A percentile compares a stretch with the other conserved stretches of the same genome.
Conservation (phyloP, 30 jellyfish, hydroid and myxozoan species). For the Clytia hemisphaerica region DNA sequence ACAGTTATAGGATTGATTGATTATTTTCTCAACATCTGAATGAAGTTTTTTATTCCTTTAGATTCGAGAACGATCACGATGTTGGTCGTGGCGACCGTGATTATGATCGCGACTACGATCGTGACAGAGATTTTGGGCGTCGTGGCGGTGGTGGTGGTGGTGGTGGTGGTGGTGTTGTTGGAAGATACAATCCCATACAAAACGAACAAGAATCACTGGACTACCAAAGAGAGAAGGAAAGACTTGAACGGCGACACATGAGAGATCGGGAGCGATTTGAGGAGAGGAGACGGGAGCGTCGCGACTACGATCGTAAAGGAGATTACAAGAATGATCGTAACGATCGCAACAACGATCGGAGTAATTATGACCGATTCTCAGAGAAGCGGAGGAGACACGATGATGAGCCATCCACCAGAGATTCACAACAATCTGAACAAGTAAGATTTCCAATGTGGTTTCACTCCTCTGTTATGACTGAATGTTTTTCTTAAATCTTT, state of each 20-base stretch:
- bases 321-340: not conserved
- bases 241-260: not conserved
- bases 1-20: too few relatives aligned
- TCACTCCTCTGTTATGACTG: too few relatives aligned
- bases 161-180: too few relatives aligned
- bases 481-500: too few relatives aligned
- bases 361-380: not conserved
- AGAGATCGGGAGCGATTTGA: slow-evolving; percentile 35
- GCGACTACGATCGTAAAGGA: not conserved
- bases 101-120: slow-evolving; percentile 4
- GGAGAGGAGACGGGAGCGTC: not conserved
- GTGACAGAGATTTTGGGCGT: not conserved
- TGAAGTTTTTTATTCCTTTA: too few relatives aligned
- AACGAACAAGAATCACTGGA: not conserved
- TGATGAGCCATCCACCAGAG: too few relatives aligned
- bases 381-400: not conserved
- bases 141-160: slow-evolving; percentile 8
- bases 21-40: too few relatives aligned
- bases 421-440: too few relatives aligned
- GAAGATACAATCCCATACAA: too few relatives aligned
- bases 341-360: not conserved
- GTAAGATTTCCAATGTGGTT: too few relatives aligned
- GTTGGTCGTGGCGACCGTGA: not conserved
- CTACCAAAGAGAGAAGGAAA: not conserved
- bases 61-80: too few relatives aligned